Conservation (phyloP, 2,113 vertebrate species). For the Chlorodrepanis virens region DNA sequence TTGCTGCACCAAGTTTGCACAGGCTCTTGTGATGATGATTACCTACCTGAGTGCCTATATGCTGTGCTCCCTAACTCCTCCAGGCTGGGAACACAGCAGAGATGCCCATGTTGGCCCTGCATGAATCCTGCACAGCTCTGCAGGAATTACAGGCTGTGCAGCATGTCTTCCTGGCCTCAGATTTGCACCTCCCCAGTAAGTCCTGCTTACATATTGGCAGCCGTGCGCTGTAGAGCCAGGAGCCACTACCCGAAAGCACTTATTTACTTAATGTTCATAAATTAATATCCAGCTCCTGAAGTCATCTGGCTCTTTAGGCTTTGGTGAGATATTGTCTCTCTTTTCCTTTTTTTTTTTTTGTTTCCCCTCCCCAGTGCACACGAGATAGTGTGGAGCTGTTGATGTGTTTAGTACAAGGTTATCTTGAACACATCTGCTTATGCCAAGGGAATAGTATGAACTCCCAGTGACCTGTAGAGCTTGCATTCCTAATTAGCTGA, state of each 20-base stretch:
- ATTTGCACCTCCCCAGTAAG: not conserved
- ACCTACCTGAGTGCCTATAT: accelerated
- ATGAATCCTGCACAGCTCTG: not conserved
- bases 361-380: not conserved
- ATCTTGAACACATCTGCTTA: slow-evolving; percentile 72
- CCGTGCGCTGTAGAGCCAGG: not conserved
- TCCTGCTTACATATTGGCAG: not conserved
- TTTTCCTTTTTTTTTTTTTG: not conserved
- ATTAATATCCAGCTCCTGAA: not conserved
- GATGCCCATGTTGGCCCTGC: accelerated
- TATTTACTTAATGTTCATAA: slow-evolving; percentile 50
- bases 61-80: not conserved
- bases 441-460: slow-evolving; percentile 58
- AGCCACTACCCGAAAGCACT: slow-evolving; percentile 55
- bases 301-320: slow-evolving; percentile 48
- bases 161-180: not conserved
- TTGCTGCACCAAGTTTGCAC: not conserved
- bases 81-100: not conserved
- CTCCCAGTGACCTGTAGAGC: slow-evolving; percentile 53
- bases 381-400: slow-evolving; percentile 50
- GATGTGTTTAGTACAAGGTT: slow-evolving; percentile 64
- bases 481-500: slow-evolving; percentile 57
- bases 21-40: not conserved
- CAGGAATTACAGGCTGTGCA: not conserved
- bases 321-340: slow-evolving; percentile 23